A percentile compares a stretch with the other conserved stretches of the same genome.
Conservation (phyloP, 2,888 invertebrate species). For the Horisme vitalbata region DNA sequence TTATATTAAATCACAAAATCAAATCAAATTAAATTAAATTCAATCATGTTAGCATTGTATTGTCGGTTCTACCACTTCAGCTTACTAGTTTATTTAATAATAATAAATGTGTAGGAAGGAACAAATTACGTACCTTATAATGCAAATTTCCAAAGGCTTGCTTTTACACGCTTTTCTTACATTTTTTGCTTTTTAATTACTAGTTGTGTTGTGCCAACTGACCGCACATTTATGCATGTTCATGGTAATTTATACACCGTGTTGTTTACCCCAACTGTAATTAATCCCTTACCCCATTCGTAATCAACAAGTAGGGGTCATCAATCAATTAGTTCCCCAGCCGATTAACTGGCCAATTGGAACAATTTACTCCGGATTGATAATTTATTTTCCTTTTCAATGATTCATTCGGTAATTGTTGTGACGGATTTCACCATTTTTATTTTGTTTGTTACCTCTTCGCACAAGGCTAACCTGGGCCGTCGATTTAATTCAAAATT, state of each 20-base stretch:
- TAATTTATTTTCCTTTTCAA: conserved; percentile 10
- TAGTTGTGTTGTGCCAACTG: conserved; percentile 24
- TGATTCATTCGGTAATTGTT: conserved; percentile 3
- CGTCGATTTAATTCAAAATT: no score
- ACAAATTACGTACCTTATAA: no score
- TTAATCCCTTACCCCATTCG: conserved; percentile 9
- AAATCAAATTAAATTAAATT: no score
- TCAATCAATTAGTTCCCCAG: conserved; percentile 20
- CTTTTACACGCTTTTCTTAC: conserved; percentile 21
- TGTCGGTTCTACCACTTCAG: no score
- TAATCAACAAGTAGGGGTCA: conserved; percentile 29
- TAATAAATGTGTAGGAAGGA: no score
- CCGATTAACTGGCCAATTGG: conserved; percentile 16
- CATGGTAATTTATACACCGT: conserved; percentile 9
- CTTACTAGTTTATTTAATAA: no score
- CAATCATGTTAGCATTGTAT: no score
- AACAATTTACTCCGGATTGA: conserved; percentile 16
- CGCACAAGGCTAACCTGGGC: no score
- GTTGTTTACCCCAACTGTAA: conserved; percentile 12
- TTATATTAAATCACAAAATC: no score
- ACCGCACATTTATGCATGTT: conserved; percentile 20
- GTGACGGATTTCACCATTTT: neutral
- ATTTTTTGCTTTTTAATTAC: conserved; percentile 21
- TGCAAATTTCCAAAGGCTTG: conserved; percentile 4
- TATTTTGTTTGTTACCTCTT: no score